Percentiles rank a stretch among this genome's conserved stretches.
These are phyloP conservation scores for Taurulus bubalis DNA, from an alignment of 2,113 vertebrate genomes.

Conservation along the genomic window DNA sequence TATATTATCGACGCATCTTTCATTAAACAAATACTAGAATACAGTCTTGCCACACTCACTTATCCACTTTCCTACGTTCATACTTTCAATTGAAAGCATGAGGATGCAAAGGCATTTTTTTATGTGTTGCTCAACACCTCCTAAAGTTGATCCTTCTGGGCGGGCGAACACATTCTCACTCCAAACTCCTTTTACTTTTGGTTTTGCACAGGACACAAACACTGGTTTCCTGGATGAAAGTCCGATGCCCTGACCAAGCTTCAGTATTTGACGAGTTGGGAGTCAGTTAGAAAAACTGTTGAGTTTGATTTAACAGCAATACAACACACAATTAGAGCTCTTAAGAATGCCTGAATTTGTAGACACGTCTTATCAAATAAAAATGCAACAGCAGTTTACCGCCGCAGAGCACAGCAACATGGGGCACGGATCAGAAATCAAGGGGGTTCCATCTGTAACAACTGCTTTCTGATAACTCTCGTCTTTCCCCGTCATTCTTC, in stretches of 20 bases:
- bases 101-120: neutral
- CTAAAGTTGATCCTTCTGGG: neutral
- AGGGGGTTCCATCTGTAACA: constrained; percentile 8
- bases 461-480: constrained; percentile 40
- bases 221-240: neutral
- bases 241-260: neutral
- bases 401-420: neutral
- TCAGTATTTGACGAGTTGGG: neutral
- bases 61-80: neutral
- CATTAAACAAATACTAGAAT: neutral
- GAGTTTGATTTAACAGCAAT: constrained; percentile 9
- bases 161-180: neutral
- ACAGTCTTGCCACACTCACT: neutral
- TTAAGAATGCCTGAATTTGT: neutral
- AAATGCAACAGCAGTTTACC: constrained; percentile 9
- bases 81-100: neutral
- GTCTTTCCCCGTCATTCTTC: constrained; percentile 25
- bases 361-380: constrained; percentile 8
- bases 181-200: neutral
- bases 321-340: constrained; percentile 7
- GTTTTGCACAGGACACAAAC: neutral
- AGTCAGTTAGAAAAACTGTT: neutral
- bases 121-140: neutral
- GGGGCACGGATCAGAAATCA: neutral
- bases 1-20: no score